Base-by-base conservation (phyloP, 64 coral and sea anemone genomes). In the Platygyra sinensis region DNA sequence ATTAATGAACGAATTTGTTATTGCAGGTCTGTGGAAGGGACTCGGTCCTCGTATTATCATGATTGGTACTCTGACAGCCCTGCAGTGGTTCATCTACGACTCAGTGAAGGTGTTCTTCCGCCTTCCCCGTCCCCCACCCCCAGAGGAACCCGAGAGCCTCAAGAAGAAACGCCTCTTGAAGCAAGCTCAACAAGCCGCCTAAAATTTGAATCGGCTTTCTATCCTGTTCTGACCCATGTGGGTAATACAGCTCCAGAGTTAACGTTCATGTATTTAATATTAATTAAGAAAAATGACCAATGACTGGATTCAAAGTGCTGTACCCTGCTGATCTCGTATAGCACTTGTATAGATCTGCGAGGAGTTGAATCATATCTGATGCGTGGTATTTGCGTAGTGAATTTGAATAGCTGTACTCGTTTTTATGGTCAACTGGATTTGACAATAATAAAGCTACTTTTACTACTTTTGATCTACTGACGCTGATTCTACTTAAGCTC, bases 31-130 rank as follows among this genome's bases (percentile, higher is more conserved):
- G 51, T 99, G 97, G 97, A 99, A 99, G 73, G 97, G 97, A 72
- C 94, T 99, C 0, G 97, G 97, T 46, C 94, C 97, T 0, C 97
- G 97, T 99, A 99, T 99, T 85, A 88, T 99, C 83, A 99, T 99
- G 97, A 99, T 99, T 86, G 97, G 97, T 76, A 99, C 97, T 0
- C 88, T 99, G 16, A 99, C 97, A 9, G 97, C 97, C 10, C 91
- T 95, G 67, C 97, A 99, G 74, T 99, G 97, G 97, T 99, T 99
- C 72, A 99, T 99, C 86, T 99, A 99, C 22, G 97, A 99, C 64
- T 99, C 97, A 5, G 97, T 99, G 2, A 99, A 99, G 51, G 97
- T 99, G 8, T 94, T 95, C 36, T 99, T 99, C 91, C 78, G 97
- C 65, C 94, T 99, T 11, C 97, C 97, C 67, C 94, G 97, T 80